These are phyloP conservation scores for Mythimna ferrago DNA, from an alignment of 2,888 invertebrate species.

Conservation along the genomic window DNA sequence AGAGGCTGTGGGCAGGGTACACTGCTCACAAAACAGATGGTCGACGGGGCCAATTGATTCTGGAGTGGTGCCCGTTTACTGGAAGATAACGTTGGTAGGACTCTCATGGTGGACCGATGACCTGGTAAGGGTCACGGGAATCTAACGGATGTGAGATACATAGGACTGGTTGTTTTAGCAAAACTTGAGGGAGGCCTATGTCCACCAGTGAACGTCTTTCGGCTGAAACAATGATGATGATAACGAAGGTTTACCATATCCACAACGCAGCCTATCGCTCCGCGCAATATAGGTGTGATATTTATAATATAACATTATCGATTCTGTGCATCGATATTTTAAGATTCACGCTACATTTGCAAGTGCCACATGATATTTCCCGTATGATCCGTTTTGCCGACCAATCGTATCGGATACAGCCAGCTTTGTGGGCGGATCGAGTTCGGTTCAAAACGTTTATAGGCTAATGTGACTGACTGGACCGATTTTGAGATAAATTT, in stretches of 20 bases:
- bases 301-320: slow-evolving; percentile 7
- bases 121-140: too few relatives aligned
- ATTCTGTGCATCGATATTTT: slow-evolving; percentile 23
- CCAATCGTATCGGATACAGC: slow-evolving; percentile 35
- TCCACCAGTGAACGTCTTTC: too few relatives aligned
- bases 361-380: slow-evolving; percentile 35
- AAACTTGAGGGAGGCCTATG: too few relatives aligned
- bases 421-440: slow-evolving; percentile 41
- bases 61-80: too few relatives aligned
- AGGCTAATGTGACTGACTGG: slow-evolving; percentile 29
- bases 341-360: slow-evolving; percentile 27
- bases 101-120: too few relatives aligned
- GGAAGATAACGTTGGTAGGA: too few relatives aligned
- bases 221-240: too few relatives aligned
- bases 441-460: slow-evolving; percentile 43
- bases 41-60: too few relatives aligned
- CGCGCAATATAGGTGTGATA: neutral
- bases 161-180: too few relatives aligned
- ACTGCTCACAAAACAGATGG: too few relatives aligned
- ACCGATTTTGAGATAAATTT: slow-evolving; percentile 28
- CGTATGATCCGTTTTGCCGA: slow-evolving; percentile 44
- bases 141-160: too few relatives aligned
- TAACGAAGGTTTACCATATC: neutral
- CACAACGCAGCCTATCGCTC: neutral
- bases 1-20: too few relatives aligned